Conservation (phyloP, 2,888 invertebrate species). For the Scaptomyza tumidula region DNA sequence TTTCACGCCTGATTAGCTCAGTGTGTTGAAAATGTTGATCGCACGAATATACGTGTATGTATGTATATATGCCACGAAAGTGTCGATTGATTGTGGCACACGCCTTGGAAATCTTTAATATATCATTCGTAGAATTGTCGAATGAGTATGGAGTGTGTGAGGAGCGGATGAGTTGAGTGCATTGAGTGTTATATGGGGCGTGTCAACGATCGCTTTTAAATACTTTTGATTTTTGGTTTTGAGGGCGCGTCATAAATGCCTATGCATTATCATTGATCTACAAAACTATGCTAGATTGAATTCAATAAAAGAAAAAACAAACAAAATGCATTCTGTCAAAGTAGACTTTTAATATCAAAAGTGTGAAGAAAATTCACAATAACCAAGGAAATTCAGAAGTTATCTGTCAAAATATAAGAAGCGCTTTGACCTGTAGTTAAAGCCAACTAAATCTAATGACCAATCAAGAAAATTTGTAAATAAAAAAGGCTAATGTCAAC, state of each 20-base stretch:
- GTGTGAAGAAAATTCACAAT: no score
- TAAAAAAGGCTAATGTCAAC: no score
- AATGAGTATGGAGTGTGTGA: background rate
- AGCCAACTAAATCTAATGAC: no score
- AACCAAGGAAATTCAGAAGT: no score
- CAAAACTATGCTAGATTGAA: background rate
- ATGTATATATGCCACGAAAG: slow-evolving; percentile 35
- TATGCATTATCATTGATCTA: background rate
- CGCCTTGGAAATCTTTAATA: slow-evolving; percentile 34
- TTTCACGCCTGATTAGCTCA: slow-evolving; percentile 70
- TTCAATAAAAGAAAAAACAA: background rate
- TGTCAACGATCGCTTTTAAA: slow-evolving; percentile 17
- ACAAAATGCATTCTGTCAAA: no score
- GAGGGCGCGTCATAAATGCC: background rate
- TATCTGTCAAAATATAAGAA: no score
- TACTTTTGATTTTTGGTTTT: background rate
- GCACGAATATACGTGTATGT: slow-evolving; percentile 17
- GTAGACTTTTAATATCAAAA: no score
- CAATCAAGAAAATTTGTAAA: no score
- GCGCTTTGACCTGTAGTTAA: no score
- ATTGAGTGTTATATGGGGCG: background rate
- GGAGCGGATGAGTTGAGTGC: background rate
- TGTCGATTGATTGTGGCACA: slow-evolving; percentile 70
- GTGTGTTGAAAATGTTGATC: slow-evolving; percentile 70
- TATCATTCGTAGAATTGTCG: background rate